Conservation (phyloP, 2,113 vertebrate genomes). For the Tinamus guttatus region DNA sequence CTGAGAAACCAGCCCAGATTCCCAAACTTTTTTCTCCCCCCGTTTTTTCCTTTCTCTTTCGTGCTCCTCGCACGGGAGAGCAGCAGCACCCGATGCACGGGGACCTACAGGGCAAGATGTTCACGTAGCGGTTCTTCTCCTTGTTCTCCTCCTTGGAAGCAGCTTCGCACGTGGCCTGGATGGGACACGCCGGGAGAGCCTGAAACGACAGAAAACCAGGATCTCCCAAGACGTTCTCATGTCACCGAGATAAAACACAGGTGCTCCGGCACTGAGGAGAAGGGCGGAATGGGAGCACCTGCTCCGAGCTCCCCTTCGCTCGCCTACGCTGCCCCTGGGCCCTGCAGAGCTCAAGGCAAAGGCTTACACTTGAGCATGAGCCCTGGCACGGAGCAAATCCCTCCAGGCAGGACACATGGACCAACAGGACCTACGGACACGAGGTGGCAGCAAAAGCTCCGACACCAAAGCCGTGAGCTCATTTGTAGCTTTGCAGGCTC, state of each 20-base stretch:
- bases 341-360: background rate
- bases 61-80: background rate
- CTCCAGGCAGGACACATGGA: background rate
- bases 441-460: conserved; percentile 73
- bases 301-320: background rate
- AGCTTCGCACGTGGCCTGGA: conserved; percentile 95
- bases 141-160: conserved; percentile 99
- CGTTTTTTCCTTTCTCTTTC: no score
- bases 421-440: background rate
- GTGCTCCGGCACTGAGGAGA: accelerated
- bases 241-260: no score
- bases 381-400: background rate
- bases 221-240: background rate
- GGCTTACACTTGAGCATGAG: background rate
- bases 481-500: background rate
- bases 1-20: no score
- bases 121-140: conserved; percentile 99
- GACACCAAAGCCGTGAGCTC: background rate
- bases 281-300: accelerated
- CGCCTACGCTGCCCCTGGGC: background rate
- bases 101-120: conserved; percentile 95
- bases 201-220: conserved; percentile 52
- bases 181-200: conserved; percentile 95
- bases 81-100: background rate
- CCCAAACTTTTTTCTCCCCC: no score